Conservation (phyloP, 2,797 vertebrate genomes). For the Antrozous pallidus region DNA sequence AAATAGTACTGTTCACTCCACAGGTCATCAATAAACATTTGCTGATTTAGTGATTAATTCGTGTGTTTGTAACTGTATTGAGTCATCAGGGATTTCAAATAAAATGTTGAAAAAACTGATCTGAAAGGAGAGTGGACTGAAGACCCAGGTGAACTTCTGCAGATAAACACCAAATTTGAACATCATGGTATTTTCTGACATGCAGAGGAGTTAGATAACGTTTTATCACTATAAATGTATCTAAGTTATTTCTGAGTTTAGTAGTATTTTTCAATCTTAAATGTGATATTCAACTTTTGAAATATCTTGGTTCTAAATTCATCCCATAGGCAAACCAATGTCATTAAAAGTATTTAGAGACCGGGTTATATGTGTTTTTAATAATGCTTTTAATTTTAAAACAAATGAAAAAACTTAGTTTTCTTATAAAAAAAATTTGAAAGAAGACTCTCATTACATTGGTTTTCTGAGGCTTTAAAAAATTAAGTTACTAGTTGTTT, state of each 20-base stretch:
- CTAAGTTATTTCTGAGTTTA: background rate
- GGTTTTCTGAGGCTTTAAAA: background rate
- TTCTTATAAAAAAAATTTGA: background rate
- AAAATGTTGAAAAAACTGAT: conserved; percentile 45
- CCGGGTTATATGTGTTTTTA: background rate
- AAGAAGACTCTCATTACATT: background rate
- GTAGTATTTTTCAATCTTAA: background rate
- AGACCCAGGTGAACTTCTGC: background rate
- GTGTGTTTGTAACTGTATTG: background rate
- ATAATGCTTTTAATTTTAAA: background rate
- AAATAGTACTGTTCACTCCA: background rate
- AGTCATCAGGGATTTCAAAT: conserved; percentile 35
- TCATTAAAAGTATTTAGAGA: conserved; percentile 10
- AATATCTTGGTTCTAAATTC: conserved; percentile 3
- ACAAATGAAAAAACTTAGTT: background rate
- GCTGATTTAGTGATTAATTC: background rate
- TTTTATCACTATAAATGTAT: background rate
- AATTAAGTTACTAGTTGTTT: background rate
- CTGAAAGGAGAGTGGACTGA: background rate
- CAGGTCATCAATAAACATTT: conserved; percentile 5
- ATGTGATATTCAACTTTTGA: background rate
- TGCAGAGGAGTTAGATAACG: background rate
- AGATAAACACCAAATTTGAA: background rate
- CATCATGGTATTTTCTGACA: background rate
- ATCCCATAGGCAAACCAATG: background rate